Evolutionary conservation across 2,888 invertebrate species (phyloP).

Genomic region (Apotomis betuletana): DNA sequence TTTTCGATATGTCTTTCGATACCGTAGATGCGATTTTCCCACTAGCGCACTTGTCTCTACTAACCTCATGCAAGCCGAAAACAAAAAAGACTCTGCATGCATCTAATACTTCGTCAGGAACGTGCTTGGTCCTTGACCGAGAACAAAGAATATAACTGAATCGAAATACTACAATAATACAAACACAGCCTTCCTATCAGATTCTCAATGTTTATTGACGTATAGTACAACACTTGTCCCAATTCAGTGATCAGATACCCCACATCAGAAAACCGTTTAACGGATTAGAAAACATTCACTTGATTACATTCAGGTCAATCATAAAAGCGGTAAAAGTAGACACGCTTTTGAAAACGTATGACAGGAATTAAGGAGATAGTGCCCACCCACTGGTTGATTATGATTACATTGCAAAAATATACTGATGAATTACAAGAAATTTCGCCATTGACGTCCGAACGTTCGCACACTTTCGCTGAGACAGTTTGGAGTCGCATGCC

Average conservation of each 20-base stretch:
- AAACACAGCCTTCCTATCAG: slow-evolving; percentile 2
- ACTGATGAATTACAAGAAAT: slow-evolving; percentile 73
- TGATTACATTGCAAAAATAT: slow-evolving; percentile 61
- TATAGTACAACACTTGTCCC: slow-evolving; percentile 11
- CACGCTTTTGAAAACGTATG: slow-evolving; percentile 46
- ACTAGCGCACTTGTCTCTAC: too few species aligned
- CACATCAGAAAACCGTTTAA: slow-evolving; percentile 25
- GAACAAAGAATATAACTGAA: background rate
- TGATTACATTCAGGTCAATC: slow-evolving; percentile 26
- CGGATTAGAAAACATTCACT: slow-evolving; percentile 30
- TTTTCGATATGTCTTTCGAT: too few species aligned
- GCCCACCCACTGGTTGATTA: slow-evolving; percentile 70
- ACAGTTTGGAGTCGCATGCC: slow-evolving; percentile 71
- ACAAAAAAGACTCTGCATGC: background rate
- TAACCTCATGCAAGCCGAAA: too few species aligned
- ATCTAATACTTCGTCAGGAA: background rate
- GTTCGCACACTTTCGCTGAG: slow-evolving; percentile 80
- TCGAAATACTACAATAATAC: background rate
- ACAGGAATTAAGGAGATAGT: slow-evolving; percentile 57
- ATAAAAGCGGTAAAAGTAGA: slow-evolving; percentile 21
- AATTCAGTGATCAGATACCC: slow-evolving; percentile 29
- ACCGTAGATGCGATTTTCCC: too few species aligned
- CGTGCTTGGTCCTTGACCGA: background rate
- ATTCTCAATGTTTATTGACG: background rate
- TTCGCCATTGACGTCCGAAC: slow-evolving; percentile 63